These are phyloP conservation scores for Ibycter americanus DNA, from an alignment of 2,797 vertebrate genomes.

Conservation along the genomic window DNA sequence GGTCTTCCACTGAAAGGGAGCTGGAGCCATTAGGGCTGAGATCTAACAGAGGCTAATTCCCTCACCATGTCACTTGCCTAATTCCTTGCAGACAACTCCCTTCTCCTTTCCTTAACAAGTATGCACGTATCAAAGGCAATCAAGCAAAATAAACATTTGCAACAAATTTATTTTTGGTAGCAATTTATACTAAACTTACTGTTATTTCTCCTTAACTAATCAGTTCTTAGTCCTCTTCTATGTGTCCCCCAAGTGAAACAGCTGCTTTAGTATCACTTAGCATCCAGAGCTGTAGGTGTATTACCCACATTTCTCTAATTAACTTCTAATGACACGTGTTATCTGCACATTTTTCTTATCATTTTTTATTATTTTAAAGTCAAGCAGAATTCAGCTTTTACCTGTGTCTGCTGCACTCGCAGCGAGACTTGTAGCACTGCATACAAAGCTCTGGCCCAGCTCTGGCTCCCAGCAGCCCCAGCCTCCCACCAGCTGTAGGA, in stretches of 20 bases:
- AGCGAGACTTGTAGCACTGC: rapidly evolving
- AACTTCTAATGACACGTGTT: constrained; percentile 35
- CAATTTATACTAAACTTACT: constrained; percentile 27
- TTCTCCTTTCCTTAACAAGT: neutral
- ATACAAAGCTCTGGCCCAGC: neutral
- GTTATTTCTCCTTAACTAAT: constrained; percentile 31
- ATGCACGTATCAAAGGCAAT: constrained; percentile 1
- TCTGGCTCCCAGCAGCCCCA: neutral
- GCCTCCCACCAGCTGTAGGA: neutral
- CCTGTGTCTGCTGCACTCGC: neutral
- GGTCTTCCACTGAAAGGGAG: neutral
- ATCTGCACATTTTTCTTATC: constrained; percentile 16
- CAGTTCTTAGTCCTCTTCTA: neutral
- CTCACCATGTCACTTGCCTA: neutral
- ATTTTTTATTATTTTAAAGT: constrained; percentile 33
- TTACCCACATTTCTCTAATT: constrained; percentile 49
- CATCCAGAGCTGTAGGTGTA: neutral
- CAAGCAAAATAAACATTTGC: constrained; percentile 50
- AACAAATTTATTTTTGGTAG: constrained; percentile 46
- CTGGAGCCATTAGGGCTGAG: constrained; percentile 11
- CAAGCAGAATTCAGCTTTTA: neutral
- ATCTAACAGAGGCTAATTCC: neutral
- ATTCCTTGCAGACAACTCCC: constrained; percentile 12
- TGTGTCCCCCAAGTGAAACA: neutral
- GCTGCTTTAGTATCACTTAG: constrained; percentile 25